These are phyloP conservation scores for Disparrhopalites patrizii DNA, from an alignment of 2,888 invertebrate species.

Conservation along the genomic window DNA sequence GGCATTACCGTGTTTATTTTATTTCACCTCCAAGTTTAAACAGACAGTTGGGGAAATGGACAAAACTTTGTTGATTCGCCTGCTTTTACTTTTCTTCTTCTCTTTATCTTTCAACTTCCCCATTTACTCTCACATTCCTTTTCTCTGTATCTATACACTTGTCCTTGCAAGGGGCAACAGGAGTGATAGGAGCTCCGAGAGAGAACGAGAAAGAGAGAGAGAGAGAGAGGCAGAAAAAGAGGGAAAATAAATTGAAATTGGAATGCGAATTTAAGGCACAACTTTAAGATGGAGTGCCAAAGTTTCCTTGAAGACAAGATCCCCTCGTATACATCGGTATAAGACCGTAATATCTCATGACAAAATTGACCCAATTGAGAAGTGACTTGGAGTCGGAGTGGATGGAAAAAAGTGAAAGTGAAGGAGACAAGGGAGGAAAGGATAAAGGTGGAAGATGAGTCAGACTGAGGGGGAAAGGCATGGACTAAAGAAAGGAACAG, in stretches of 20 bases:
- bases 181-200: neutral
- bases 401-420: neutral
- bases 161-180: neutral
- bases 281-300: neutral
- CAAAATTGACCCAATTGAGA: conserved; percentile 9
- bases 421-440: neutral
- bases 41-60: conserved; percentile 3
- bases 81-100: neutral
- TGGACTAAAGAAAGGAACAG: neutral
- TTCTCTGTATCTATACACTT: neutral
- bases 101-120: no score
- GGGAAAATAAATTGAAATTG: conserved; percentile 2
- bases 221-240: neutral
- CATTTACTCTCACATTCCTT: no score
- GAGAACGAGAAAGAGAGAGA: neutral
- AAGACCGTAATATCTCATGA: neutral
- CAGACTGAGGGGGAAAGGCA: neutral
- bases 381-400: neutral
- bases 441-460: neutral
- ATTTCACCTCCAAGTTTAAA: conserved; percentile 3
- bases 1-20: neutral
- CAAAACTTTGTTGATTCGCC: conserved; percentile 5
- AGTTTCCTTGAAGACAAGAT: neutral
- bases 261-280: conserved; percentile 7
- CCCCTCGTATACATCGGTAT: no score